These are phyloP conservation scores for Drosophila ambigua DNA, from an alignment of 1,140 invertebrate genomes.

Conservation along the genomic window DNA sequence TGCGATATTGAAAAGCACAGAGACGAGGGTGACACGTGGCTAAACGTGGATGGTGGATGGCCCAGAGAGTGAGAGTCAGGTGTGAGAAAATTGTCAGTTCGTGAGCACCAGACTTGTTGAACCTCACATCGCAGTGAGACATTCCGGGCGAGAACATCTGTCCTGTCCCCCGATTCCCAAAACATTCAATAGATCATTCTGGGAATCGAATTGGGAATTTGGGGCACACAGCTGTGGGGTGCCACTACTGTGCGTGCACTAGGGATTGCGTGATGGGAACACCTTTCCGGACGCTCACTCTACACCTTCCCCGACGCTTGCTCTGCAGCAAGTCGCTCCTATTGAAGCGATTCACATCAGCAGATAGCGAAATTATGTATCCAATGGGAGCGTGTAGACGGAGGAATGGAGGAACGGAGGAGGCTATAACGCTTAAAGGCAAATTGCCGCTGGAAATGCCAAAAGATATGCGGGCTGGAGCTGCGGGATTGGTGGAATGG, in stretches of 20 bases:
- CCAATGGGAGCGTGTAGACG: conserved; percentile 14
- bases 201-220: conserved; percentile 22
- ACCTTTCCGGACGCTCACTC: conserved; percentile 10
- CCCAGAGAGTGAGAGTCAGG: conserved; percentile 9
- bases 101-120: conserved; percentile 36
- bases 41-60: neutral
- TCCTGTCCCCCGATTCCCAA: conserved; percentile 14
- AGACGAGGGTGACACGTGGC: conserved; percentile 32
- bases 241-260: conserved; percentile 26
- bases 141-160: conserved; percentile 28
- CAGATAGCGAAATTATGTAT: conserved; percentile 65
- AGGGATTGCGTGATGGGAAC: conserved; percentile 46
- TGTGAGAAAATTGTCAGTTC: conserved; percentile 23
- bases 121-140: conserved; percentile 10
- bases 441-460: conserved; percentile 49
- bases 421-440: conserved; percentile 18
- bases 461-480: conserved; percentile 40
- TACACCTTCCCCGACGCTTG: conserved; percentile 11
- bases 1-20: conserved; percentile 48
- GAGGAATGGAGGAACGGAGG: neutral
- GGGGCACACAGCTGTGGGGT: conserved; percentile 34
- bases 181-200: conserved; percentile 26
- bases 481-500: conserved; percentile 5
- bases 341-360: conserved; percentile 44
- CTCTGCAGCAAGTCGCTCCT: conserved; percentile 1